phyloP scores from a whole-genome alignment of 2,113 vertebrate genomes.

The Hucho hucho region DNA sequence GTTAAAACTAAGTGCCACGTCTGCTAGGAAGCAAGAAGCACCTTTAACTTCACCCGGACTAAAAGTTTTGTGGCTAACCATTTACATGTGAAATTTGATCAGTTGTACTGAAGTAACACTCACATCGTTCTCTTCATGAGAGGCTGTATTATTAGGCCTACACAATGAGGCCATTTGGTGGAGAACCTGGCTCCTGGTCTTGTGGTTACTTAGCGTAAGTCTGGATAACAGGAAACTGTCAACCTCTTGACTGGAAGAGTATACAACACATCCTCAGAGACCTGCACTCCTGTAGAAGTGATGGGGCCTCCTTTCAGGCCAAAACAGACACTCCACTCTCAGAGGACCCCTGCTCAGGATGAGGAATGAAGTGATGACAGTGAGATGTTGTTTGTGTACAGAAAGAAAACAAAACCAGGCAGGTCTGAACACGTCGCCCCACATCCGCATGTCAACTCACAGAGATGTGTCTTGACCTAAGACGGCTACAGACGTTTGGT shows the following conservation, averaged over 20 bases:
- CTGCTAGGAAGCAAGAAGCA: too few species aligned
- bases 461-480: conserved; percentile 53
- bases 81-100: too few species aligned
- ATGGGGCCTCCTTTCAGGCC: not conserved
- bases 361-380: conserved; percentile 73
- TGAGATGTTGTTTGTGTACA: conserved; percentile 66
- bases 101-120: too few species aligned
- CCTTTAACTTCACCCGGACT: too few species aligned
- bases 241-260: not conserved
- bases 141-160: not conserved
- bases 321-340: not conserved
- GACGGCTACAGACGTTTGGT: conserved; percentile 34
- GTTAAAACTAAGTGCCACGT: not conserved
- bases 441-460: conserved; percentile 44
- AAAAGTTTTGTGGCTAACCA: too few species aligned
- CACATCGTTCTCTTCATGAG: too few species aligned
- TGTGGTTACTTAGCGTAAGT: not conserved
- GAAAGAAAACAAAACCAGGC: conserved; percentile 66
- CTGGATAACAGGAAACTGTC: not conserved
- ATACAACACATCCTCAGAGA: not conserved
- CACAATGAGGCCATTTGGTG: not conserved
- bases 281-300: not conserved
- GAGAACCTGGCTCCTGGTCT: not conserved
- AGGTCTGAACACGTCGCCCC: conserved; percentile 62
- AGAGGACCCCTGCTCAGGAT: conserved; percentile 60